Percentiles rank a stretch among this genome's conserved stretches.
phyloP scores from a whole-genome alignment of 1,140 invertebrate species.

The Sycobia sp. region DNA sequence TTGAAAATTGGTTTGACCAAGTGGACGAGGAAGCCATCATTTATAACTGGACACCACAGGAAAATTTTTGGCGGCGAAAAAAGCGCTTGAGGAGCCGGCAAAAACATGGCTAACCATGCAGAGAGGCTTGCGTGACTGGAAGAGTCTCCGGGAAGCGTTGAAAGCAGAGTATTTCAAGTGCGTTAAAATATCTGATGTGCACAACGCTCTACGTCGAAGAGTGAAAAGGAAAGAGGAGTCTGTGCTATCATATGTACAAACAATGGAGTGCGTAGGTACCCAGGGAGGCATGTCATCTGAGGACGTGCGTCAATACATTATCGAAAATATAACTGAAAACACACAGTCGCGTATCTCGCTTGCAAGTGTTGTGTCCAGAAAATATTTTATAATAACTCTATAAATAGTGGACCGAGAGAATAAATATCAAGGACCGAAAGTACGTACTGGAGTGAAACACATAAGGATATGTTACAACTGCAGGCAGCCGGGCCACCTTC shows the following conservation, averaged over 20 bases:
- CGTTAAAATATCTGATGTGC: neutral
- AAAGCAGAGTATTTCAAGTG: neutral
- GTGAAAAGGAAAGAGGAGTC: neutral
- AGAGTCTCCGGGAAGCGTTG: neutral
- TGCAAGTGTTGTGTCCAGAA: too few species aligned
- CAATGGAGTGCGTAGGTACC: neutral
- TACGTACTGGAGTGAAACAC: neutral
- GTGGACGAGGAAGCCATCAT: neutral
- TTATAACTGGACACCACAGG: neutral
- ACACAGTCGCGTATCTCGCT: too few species aligned
- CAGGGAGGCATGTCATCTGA: neutral
- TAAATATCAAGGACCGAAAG: too few species aligned
- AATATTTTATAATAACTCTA: too few species aligned
- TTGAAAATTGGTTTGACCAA: neutral
- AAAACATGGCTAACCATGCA: neutral
- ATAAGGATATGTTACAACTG: neutral
- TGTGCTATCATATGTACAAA: neutral
- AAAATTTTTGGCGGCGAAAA: neutral
- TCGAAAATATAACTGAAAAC: neutral
- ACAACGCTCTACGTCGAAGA: neutral
- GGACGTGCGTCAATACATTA: neutral
- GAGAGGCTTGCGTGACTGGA: too few species aligned
- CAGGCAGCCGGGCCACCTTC: neutral
- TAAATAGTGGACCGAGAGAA: too few species aligned
- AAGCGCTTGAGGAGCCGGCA: neutral